A percentile compares a stretch with the other conserved stretches of the same genome.
These are phyloP conservation scores for Amazona guildingii DNA, from an alignment of 2,113 vertebrate genomes.

Conservation along the genomic window DNA sequence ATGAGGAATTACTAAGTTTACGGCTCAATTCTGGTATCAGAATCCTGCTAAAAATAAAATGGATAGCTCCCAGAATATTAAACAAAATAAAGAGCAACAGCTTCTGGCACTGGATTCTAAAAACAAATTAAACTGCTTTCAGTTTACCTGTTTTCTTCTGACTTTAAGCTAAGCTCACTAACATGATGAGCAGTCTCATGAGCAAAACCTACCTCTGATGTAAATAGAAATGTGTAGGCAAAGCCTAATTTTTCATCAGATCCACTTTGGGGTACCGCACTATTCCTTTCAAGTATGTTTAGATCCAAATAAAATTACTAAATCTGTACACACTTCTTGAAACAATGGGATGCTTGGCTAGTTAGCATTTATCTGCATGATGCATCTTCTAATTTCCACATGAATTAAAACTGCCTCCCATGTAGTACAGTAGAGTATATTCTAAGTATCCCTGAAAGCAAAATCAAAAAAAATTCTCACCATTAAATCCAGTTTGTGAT, in stretches of 20 bases:
- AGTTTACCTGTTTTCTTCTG: background rate
- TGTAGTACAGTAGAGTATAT: background rate
- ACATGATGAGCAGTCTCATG: background rate
- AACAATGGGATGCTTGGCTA: background rate
- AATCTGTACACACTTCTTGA: background rate
- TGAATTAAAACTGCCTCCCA: background rate
- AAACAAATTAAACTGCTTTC: background rate
- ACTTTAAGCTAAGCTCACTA: background rate
- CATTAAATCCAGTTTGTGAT: slow-evolving; percentile 82
- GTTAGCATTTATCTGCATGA: background rate
- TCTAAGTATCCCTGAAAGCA: background rate
- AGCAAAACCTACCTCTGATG: background rate
- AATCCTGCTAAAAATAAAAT: background rate
- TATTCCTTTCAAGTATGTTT: background rate
- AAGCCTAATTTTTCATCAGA: background rate
- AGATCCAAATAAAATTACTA: background rate
- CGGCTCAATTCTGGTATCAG: background rate
- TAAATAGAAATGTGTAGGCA: background rate
- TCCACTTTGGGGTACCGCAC: background rate
- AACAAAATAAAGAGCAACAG: background rate
- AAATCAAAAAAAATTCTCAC: slow-evolving; percentile 65
- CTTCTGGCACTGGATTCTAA: background rate
- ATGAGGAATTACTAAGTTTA: background rate
- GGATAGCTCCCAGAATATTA: background rate
- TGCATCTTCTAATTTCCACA: background rate